Evolutionary conservation across 2,888 invertebrate species (phyloP).

Genomic region (Orthosia gracilis): DNA sequence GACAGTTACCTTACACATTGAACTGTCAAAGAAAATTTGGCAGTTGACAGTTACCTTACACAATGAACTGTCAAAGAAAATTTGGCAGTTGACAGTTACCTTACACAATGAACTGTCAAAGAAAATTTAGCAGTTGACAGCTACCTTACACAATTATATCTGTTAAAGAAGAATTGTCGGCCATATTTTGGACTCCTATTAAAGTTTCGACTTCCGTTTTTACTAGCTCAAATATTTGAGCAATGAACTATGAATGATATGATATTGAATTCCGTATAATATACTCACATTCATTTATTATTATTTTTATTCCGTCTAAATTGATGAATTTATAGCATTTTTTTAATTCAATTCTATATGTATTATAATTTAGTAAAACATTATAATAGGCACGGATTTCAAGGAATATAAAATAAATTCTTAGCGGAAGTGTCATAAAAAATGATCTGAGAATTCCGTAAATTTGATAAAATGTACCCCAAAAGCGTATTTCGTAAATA

Average conservation of each 20-base stretch:
- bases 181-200: slow-evolving; percentile 24
- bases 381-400: background rate
- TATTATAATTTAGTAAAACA: slow-evolving; percentile 25
- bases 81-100: background rate
- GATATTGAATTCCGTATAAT: slow-evolving; percentile 39
- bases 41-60: background rate
- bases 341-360: slow-evolving; percentile 20
- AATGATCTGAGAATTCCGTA: slow-evolving; percentile 38
- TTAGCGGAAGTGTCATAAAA: slow-evolving; percentile 11
- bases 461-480: background rate
- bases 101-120: background rate
- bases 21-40: background rate
- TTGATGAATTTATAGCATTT: slow-evolving; percentile 44
- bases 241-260: slow-evolving; percentile 22
- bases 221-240: slow-evolving; percentile 18
- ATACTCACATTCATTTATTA: slow-evolving; percentile 54
- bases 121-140: background rate
- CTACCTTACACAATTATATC: background rate
- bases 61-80: background rate
- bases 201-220: slow-evolving; percentile 22
- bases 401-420: too few relatives aligned
- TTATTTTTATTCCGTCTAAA: slow-evolving; percentile 58
- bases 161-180: background rate
- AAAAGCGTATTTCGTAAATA: background rate
- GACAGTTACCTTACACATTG: background rate